Evolutionary conservation across 2,888 invertebrate species (phyloP).

Genomic region (Caenorhabditis angaria): DNA sequence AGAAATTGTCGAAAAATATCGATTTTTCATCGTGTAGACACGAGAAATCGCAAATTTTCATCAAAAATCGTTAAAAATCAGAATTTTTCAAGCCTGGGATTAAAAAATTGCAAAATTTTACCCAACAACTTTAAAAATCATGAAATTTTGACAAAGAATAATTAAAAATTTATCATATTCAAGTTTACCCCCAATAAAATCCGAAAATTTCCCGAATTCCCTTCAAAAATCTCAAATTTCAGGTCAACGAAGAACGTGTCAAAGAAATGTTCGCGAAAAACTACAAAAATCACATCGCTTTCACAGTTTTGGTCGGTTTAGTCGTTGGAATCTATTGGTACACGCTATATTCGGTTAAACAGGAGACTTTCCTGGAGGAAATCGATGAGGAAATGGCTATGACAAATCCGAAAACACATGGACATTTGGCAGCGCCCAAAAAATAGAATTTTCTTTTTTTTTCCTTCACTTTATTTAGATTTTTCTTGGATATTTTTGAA

Average conservation of each 20-base stretch:
- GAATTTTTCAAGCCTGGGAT: background rate
- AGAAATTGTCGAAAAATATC: background rate
- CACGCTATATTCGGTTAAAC: constrained; percentile 85
- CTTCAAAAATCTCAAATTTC: too few species aligned
- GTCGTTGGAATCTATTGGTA: constrained; percentile 83
- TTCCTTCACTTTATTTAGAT: too few species aligned
- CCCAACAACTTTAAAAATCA: background rate
- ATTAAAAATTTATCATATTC: too few species aligned
- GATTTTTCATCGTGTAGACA: too few species aligned
- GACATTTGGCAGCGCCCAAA: constrained; percentile 42
- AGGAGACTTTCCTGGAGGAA: constrained; percentile 91
- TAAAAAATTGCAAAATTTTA: background rate
- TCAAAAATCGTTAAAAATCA: too few species aligned
- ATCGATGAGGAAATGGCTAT: constrained; percentile 79
- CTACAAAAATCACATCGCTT: constrained; percentile 64
- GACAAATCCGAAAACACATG: constrained; percentile 58
- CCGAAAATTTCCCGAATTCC: too few species aligned
- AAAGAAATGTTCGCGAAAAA: constrained; percentile 69
- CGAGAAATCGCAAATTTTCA: background rate
- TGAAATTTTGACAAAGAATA: background rate
- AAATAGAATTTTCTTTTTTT: constrained; percentile 1
- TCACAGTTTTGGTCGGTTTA: constrained; percentile 46
- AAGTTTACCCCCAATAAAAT: too few species aligned
- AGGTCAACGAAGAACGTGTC: constrained; percentile 67
- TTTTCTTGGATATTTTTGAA: constrained; percentile 2